These are phyloP conservation scores for Athene noctua DNA, from an alignment of 2,113 vertebrate species.

Conservation along the genomic window DNA sequence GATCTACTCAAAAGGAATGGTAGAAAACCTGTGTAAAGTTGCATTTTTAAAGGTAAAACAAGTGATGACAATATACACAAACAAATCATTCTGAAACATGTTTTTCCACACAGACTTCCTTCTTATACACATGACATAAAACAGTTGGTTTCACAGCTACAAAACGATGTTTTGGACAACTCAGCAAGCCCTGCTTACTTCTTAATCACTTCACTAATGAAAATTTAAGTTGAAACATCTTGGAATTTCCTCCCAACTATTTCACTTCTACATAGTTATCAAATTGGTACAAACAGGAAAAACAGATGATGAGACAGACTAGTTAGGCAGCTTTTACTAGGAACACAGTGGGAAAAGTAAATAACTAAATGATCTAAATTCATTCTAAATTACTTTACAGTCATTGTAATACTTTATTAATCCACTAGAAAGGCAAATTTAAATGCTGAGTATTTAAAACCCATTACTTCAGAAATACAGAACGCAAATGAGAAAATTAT, in stretches of 20 bases:
- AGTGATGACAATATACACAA: background rate
- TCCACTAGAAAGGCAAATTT: background rate
- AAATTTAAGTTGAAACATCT: background rate
- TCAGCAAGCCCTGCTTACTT: background rate
- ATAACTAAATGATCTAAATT: background rate
- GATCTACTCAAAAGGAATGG: background rate
- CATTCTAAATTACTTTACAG: background rate
- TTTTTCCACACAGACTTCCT: background rate
- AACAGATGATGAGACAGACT: background rate
- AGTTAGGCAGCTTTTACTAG: background rate
- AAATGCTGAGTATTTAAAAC: conserved; percentile 3
- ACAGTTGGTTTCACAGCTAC: background rate
- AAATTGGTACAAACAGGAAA: background rate
- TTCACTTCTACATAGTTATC: background rate
- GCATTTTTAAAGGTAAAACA: background rate
- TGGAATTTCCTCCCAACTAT: background rate
- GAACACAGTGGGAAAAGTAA: conserved; percentile 4
- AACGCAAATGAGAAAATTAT: background rate
- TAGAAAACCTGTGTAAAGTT: background rate
- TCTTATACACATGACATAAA: background rate
- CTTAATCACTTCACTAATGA: background rate
- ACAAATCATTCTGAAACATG: background rate
- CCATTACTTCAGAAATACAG: background rate
- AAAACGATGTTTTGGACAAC: background rate
- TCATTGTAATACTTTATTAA: background rate